Percentiles rank a stretch among this genome's conserved stretches.
phyloP scores from a whole-genome alignment of 1,140 invertebrate species.

The Gonioctena quinquepunctata region DNA sequence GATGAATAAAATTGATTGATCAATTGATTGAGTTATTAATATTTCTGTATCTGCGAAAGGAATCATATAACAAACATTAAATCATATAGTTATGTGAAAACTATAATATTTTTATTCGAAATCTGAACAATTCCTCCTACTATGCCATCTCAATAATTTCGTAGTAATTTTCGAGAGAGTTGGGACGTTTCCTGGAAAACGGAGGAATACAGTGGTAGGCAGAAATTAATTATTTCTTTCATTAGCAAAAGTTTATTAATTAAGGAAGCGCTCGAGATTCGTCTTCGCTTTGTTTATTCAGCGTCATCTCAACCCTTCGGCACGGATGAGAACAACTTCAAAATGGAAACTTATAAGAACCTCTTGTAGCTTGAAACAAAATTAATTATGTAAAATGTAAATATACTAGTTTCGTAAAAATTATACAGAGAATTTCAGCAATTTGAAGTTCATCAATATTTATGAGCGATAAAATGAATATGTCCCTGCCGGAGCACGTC shows the following conservation, averaged over 20 bases:
- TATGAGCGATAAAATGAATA: too few relatives aligned
- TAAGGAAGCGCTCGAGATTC: conserved; percentile 53
- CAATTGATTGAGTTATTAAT: too few relatives aligned
- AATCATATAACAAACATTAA: too few relatives aligned
- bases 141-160: too few relatives aligned
- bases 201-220: conserved; percentile 43
- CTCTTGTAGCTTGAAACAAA: conserved; percentile 43
- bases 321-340: conserved; percentile 52
- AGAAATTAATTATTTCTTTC: conserved; percentile 56
- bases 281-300: conserved; percentile 51
- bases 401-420: conserved; percentile 3
- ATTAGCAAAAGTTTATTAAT: conserved; percentile 56
- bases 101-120: too few relatives aligned
- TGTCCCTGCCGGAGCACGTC: too few relatives aligned
- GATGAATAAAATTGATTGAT: too few relatives aligned
- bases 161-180: too few relatives aligned
- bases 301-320: conserved; percentile 54
- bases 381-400: conserved; percentile 52
- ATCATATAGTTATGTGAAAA: too few relatives aligned
- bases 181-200: conserved; percentile 40
- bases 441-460: too few relatives aligned
- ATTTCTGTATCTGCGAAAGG: too few relatives aligned
- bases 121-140: too few relatives aligned
- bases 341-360: conserved; percentile 51
- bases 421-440: not conserved